Percentiles rank a stretch among this genome's conserved stretches.
Evolutionary conservation across 2,113 vertebrate genomes (phyloP).

Genomic region (Thermophis baileyi): DNA sequence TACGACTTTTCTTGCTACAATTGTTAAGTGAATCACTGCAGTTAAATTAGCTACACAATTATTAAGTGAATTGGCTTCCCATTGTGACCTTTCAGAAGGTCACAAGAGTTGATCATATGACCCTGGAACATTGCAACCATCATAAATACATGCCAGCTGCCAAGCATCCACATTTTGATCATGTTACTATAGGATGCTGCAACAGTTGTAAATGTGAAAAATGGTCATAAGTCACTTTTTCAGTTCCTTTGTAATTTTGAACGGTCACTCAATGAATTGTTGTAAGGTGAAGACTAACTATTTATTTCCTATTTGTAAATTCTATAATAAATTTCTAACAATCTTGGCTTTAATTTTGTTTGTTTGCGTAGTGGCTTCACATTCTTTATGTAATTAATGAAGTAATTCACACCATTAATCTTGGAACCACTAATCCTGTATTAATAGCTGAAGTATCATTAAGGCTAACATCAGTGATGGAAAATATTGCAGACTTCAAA

Average conservation of each 20-base stretch:
- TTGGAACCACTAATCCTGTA: conserved; percentile 67
- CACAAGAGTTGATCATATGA: neutral
- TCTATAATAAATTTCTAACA: neutral
- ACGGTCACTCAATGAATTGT: neutral
- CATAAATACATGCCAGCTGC: neutral
- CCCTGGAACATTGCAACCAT: neutral
- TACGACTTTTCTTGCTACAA: neutral
- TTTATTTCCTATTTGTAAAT: neutral
- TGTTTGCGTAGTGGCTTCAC: conserved; percentile 77
- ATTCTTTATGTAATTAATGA: conserved; percentile 81
- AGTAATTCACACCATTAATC: conserved; percentile 69
- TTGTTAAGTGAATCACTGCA: neutral
- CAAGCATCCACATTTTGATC: neutral
- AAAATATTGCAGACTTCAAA: conserved; percentile 68
- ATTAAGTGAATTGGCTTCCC: neutral
- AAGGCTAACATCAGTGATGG: conserved; percentile 71
- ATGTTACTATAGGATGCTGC: neutral
- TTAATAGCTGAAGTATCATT: conserved; percentile 78
- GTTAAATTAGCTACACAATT: neutral
- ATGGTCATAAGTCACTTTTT: neutral
- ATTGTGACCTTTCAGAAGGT: too few species aligned
- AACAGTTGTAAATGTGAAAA: neutral
- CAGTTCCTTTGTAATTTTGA: neutral
- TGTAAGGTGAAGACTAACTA: neutral
- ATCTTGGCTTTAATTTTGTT: neutral